Evolutionary conservation across 2,888 invertebrate genomes (phyloP), one percentile per base, ranked within the genome.

Genomic region (Volucella zonaria): DNA sequence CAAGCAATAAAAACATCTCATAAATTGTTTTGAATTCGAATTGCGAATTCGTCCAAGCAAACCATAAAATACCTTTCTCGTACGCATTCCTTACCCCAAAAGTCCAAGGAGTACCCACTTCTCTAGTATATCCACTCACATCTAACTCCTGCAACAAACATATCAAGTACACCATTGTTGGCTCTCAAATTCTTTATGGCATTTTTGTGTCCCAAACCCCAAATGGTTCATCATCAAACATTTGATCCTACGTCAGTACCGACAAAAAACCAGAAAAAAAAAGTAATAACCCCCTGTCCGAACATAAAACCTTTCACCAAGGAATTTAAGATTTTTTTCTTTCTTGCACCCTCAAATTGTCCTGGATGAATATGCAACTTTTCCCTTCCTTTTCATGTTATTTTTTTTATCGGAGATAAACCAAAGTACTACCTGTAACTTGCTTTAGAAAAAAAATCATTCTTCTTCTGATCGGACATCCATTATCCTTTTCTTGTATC

Each of bases 321-420:
- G 8, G 18, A 73, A 71, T 64, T 47, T 38, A 15, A 62, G 43
- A 56, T 31, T 15, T 71, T 49, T 14, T 14, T 71, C 38, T 52
- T 15, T 51, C 15, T 59, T 51, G 23, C 59, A 49, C 43, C 12
- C 31, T 23, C 49, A 43, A 75, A 58, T 58, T 18, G 51, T 62
- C 62, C 62, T 31, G 14, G 62, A 42, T 62, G 38, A 58, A 58
- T 71, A 11, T 42, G 40, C 71, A 71, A 71, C 64, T 70, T 71
- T 78, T 71, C 47, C 6, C 31, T 31, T 31, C 31, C 1, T 31
- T 6, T 31, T 31, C 18, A 18, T 18, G 18, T 0, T 31, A 31
- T 23, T 31, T 31, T 31, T 31, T 31, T 6, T 31, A 31, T 31
- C 31, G 6, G 31, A 31, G 6, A 31, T 31, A 31, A 31, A 31